A percentile compares a stretch with the other conserved stretches of the same genome.
phyloP scores from a whole-genome alignment of 2,797 vertebrate species.

The Clarias pachynema region DNA sequence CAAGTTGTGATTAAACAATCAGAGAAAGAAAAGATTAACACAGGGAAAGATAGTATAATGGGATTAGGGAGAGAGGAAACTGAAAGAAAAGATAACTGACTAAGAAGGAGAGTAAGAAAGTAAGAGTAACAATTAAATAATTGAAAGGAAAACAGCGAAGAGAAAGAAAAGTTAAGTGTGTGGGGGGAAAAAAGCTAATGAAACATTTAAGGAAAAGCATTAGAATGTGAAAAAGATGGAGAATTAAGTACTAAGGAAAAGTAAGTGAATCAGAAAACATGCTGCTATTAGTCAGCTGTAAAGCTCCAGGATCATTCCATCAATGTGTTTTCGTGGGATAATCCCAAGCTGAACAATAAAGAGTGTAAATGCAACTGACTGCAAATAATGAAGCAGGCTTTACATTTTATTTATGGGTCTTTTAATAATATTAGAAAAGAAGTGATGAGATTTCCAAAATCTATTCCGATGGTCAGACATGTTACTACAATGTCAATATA shows the following conservation, averaged over 20 bases:
- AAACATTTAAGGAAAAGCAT: neutral
- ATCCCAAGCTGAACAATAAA: neutral
- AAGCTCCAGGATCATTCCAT: neutral
- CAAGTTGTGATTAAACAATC: neutral
- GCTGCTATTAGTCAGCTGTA: neutral
- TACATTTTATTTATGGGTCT: neutral
- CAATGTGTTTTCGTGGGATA: neutral
- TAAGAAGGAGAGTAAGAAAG: too few species aligned
- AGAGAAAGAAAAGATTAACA: neutral
- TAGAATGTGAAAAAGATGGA: neutral
- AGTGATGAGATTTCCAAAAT: slow-evolving; percentile 5
- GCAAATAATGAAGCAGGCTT: neutral
- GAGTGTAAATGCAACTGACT: neutral
- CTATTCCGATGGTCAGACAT: neutral
- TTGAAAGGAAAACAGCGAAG: neutral
- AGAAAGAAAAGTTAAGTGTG: neutral
- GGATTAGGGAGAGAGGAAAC: neutral
- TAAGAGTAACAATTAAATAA: neutral
- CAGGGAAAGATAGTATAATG: neutral
- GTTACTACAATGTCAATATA: slow-evolving; percentile 8
- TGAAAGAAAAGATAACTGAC: neutral
- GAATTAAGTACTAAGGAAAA: neutral
- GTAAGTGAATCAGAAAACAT: neutral
- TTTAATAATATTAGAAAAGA: slow-evolving; percentile 3
- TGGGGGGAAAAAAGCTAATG: neutral